Evolutionary conservation across 2,113 vertebrate genomes (phyloP), one percentile per base, ranked within the genome.

Genomic region (Odocoileus hemionus): DNA sequence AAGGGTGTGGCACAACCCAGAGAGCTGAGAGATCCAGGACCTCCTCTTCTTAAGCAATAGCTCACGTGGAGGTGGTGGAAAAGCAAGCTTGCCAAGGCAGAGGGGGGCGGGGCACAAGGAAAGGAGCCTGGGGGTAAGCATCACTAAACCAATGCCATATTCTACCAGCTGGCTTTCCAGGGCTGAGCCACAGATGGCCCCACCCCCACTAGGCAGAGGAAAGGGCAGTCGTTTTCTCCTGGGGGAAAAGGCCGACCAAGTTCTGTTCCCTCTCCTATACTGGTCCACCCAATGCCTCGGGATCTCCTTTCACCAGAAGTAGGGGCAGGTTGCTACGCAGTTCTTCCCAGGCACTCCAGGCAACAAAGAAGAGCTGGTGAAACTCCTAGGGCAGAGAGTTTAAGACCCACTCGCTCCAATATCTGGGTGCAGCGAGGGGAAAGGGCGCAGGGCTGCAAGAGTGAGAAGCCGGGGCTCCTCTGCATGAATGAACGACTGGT

Each of bases 401-500:
- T 79, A 67, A 25, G 30, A 82, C 74, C 36, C 45, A 36, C 54
- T 28, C 10, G 21, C 11, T n/a, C 21, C n/a, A 28, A 30, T 86
- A 70, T 39, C 93, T 30, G 17, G 55, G n/a, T 2, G 10, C 50
- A 36, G 26, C n/a, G 80, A 45, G 30, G 90, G 16, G 25, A 74
- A 94, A 47, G 88, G 89, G 80, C 64, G 28, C n/a, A 26, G 55
- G 26, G 33, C 70, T 43, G 26, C 9, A 4, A 80, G 67, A 89
- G 60, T 15, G 91, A 50, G 30, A 67, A 57, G 54, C 10, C 10
- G 55, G 54, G 36, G 61, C 47, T n/a, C 84, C 50, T 84, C 64
- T 83, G 57, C 54, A 26, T 88, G 96, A 97, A 97, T 58, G 96
- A 96, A 94, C 8, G 95, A 94, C 10, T 9, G 94, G 45, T 3